These are phyloP conservation scores for Cichlasoma orientale DNA, from an alignment of 2,797 vertebrate genomes.

Conservation along the genomic window DNA sequence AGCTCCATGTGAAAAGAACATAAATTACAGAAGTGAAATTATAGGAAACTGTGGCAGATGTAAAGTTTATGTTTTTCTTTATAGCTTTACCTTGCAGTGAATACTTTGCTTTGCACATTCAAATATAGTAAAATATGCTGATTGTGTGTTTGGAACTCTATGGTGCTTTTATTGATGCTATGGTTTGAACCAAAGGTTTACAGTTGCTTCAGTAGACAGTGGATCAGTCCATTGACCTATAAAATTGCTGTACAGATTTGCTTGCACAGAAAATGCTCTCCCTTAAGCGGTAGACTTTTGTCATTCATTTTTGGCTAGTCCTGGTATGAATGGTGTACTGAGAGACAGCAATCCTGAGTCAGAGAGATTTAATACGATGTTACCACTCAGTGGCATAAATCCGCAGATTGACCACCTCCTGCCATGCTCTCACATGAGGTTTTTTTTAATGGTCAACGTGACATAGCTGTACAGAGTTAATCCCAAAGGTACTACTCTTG, in stretches of 20 bases:
- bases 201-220: constrained; percentile 16
- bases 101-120: background rate
- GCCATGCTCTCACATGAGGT: constrained; percentile 49
- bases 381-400: constrained; percentile 69
- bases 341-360: constrained; percentile 65
- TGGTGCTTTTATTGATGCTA: background rate
- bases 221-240: constrained; percentile 35
- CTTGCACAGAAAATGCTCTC: constrained; percentile 25
- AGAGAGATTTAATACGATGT: constrained; percentile 72
- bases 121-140: background rate
- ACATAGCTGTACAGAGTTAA: constrained; percentile 41
- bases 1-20: background rate
- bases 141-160: background rate
- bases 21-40: background rate
- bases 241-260: constrained; percentile 21
- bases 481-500: constrained; percentile 17
- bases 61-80: background rate
- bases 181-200: constrained; percentile 9
- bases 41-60: background rate
- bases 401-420: constrained; percentile 69
- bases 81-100: background rate
- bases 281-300: constrained; percentile 29
- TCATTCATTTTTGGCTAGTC: constrained; percentile 49
- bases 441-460: constrained; percentile 54
- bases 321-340: constrained; percentile 55